Conservation (phyloP, 2,797 vertebrate genomes). For the Coendou prehensilis region DNA sequence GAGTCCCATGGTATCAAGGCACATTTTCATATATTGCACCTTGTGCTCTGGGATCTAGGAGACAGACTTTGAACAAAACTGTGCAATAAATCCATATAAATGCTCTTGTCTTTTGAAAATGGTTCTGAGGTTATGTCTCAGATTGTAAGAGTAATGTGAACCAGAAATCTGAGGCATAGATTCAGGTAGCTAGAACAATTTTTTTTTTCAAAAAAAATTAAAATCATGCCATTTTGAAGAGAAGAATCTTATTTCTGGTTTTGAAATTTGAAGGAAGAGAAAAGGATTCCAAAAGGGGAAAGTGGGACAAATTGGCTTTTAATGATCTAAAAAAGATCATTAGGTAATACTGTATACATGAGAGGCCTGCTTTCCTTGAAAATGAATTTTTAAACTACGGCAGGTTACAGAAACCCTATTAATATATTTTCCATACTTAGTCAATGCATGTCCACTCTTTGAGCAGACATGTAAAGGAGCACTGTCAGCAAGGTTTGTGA, state of each 20-base stretch:
- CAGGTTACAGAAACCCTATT: not conserved
- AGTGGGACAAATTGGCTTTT: constrained; percentile 6
- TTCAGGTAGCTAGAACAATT: not conserved
- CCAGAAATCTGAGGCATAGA: constrained; percentile 34
- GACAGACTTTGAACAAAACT: constrained; percentile 4
- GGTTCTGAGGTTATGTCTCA: constrained; percentile 28
- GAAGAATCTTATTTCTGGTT: constrained; percentile 47
- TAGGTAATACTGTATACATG: not conserved
- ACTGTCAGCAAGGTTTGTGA: not conserved
- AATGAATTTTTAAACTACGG: not conserved
- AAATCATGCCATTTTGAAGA: constrained; percentile 67
- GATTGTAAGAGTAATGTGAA: not conserved
- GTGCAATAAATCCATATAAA: not conserved
- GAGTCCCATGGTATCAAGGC: not conserved
- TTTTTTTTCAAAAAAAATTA: not conserved
- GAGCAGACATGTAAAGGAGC: not conserved
- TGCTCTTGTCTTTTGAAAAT: not conserved
- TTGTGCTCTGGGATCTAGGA: not conserved
- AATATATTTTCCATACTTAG: not conserved
- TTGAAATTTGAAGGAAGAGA: not conserved
- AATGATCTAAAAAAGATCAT: not conserved
- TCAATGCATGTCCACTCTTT: not conserved
- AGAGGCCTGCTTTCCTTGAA: constrained; percentile 25
- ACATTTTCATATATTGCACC: not conserved
- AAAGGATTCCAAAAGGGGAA: constrained; percentile 37